Evolutionary conservation across 2,113 vertebrate species (phyloP).

Genomic region (Rhineura floridana): DNA sequence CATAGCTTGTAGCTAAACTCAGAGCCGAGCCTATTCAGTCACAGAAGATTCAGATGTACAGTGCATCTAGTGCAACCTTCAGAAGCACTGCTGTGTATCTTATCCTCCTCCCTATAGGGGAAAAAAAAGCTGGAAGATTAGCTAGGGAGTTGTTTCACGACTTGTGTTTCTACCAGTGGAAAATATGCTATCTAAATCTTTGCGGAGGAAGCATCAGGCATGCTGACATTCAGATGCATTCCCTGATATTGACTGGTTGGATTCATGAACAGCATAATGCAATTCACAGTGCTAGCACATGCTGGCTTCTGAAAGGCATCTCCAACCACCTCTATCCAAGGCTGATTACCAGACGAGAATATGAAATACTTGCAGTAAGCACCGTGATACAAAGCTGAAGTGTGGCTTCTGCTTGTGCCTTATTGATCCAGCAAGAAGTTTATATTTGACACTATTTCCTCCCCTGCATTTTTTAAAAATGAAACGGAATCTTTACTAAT

Average conservation of each 20-base stretch:
- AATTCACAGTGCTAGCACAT: background rate
- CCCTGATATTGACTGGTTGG: background rate
- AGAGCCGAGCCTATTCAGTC: background rate
- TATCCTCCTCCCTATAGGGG: background rate
- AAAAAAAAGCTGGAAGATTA: background rate
- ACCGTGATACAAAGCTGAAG: background rate
- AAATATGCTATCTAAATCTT: background rate
- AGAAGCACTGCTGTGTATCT: background rate
- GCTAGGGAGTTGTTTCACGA: background rate
- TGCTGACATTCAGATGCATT: background rate
- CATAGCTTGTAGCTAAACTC: constrained; percentile 16
- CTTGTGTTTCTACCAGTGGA: background rate
- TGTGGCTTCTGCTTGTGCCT: background rate
- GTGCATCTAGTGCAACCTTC: background rate
- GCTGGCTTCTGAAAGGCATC: background rate
- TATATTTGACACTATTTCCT: background rate
- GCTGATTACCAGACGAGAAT: background rate
- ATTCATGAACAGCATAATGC: background rate
- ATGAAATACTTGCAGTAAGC: background rate
- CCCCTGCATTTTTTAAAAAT: background rate
- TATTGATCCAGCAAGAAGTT: background rate
- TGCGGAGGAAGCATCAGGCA: background rate
- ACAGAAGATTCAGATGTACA: background rate
- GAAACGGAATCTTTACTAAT: background rate
- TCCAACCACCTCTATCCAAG: background rate